phyloP scores from a whole-genome alignment of 1,140 invertebrate genomes.

The Lysiphlebus fabarum region DNA sequence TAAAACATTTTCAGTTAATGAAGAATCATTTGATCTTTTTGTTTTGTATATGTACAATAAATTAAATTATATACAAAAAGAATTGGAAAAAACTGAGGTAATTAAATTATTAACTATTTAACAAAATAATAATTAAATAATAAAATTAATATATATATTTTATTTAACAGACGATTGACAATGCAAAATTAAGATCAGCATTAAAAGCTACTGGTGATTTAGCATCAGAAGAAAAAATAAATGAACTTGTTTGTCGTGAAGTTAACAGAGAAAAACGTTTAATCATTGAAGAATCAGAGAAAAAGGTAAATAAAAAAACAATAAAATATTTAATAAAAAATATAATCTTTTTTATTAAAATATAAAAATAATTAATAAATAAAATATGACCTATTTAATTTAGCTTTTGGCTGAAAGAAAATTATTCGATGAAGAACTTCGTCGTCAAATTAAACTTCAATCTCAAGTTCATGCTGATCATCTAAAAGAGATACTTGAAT shows the following conservation, averaged over 20 bases:
- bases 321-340: too few species aligned
- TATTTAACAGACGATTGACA: slow-evolving; percentile 60
- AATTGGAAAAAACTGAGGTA: slow-evolving; percentile 62
- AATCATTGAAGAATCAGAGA: slow-evolving; percentile 40
- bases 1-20: slow-evolving; percentile 61
- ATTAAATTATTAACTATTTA: background rate
- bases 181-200: slow-evolving; percentile 62
- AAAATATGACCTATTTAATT: background rate
- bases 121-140: background rate
- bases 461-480: slow-evolving; percentile 81
- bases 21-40: slow-evolving; percentile 69
- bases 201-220: slow-evolving; percentile 58
- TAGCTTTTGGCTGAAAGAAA: slow-evolving; percentile 64
- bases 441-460: slow-evolving; percentile 74
- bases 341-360: too few species aligned
- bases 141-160: slow-evolving; percentile 2
- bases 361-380: background rate
- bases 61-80: slow-evolving; percentile 67
- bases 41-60: slow-evolving; percentile 65
- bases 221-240: slow-evolving; percentile 43
- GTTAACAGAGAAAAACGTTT: slow-evolving; percentile 41
- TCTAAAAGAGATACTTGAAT: slow-evolving; percentile 68
- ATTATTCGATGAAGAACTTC: slow-evolving; percentile 69
- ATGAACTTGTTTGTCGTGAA: slow-evolving; percentile 39
- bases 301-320: slow-evolving; percentile 39